Evolutionary conservation across 2,888 invertebrate species (phyloP), one percentile per base, ranked within the genome.

Genomic region (Lucinisca nassula): DNA sequence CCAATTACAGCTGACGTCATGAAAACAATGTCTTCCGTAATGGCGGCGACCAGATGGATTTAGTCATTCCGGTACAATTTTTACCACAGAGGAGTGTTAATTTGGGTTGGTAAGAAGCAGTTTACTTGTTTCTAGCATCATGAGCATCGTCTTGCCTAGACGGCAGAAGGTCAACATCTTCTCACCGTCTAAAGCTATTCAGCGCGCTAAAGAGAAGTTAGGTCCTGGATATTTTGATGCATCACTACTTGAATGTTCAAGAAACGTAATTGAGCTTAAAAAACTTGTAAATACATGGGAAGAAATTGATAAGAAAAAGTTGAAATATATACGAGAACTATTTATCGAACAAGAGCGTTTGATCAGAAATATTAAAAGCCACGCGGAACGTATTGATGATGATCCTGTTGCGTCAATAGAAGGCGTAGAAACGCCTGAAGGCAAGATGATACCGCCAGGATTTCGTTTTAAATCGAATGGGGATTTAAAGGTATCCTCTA

Each of bases 401-500:
- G 55, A 38, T 37, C 32, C 4, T 10, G 27, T 45, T 45, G 37
- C 61, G 6, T 40, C 61, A 77, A 24, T 67, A 67, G 82, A 85
- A 45, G 70, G 77, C 21, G 75, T 84, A 21, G 85, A 81, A 70
- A 84, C 88, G 14, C 40, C 51, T 0, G 89, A 91, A 32, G 81
- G 85, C 1, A 91, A 83, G 49, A 61, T 79, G 14, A 87, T 89
- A n/a, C 85, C 92, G 0, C 91, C 93, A 12, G 93, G 93, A 32
- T 93, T 93, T 78, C 87, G 93, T 12, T 93, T 91, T 72, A 91
- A 90, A 58, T 86, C 92, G 17, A 90, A 93, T 58, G 93, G 93
- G 1, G 87, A 91, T 1, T 81, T 90, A 12, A 93, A 92, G 79
- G 27, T 83, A 4, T 90, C 92, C 8, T 70, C 82, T 30, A 49